Evolutionary conservation across 1,140 invertebrate species (phyloP).

Genomic region (Mamestra configurata): DNA sequence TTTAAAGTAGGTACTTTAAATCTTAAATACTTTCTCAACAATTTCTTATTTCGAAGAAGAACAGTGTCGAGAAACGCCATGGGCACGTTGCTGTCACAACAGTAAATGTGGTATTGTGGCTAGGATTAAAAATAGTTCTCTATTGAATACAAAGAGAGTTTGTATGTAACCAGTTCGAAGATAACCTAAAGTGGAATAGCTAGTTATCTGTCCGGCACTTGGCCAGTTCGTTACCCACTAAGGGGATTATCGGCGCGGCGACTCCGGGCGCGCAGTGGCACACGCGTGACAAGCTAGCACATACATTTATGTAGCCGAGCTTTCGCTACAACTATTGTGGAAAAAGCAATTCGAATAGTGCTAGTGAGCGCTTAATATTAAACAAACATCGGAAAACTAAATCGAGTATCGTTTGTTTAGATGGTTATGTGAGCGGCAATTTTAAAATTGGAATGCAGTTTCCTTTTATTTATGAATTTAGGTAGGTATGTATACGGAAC

Average conservation of each 20-base stretch:
- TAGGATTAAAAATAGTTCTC: background rate
- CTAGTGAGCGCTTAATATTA: conserved; percentile 11
- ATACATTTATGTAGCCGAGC: conserved; percentile 50
- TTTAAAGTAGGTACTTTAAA: background rate
- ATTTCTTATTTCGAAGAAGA: background rate
- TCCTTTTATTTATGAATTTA: background rate
- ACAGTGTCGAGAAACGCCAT: background rate
- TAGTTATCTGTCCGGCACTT: conserved; percentile 68
- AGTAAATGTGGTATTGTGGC: background rate
- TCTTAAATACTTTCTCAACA: background rate
- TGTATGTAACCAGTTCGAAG: conserved; percentile 35
- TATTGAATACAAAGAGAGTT: conserved; percentile 2
- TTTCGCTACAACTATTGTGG: conserved; percentile 12
- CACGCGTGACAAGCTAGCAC: conserved; percentile 54
- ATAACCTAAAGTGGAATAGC: conserved; percentile 67
- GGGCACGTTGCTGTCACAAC: background rate
- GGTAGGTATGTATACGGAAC: background rate
- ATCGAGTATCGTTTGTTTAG: conserved; percentile 24
- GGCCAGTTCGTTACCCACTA: conserved; percentile 75
- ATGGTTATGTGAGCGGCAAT: conserved; percentile 6
- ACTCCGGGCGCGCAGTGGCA: conserved; percentile 17
- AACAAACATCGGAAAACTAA: conserved; percentile 20
- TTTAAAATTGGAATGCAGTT: conserved; percentile 20
- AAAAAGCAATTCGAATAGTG: conserved; percentile 11
- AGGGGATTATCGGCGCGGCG: conserved; percentile 67